Evolutionary conservation across 1,140 invertebrate species (phyloP).

Genomic region (Platyura marginata): DNA sequence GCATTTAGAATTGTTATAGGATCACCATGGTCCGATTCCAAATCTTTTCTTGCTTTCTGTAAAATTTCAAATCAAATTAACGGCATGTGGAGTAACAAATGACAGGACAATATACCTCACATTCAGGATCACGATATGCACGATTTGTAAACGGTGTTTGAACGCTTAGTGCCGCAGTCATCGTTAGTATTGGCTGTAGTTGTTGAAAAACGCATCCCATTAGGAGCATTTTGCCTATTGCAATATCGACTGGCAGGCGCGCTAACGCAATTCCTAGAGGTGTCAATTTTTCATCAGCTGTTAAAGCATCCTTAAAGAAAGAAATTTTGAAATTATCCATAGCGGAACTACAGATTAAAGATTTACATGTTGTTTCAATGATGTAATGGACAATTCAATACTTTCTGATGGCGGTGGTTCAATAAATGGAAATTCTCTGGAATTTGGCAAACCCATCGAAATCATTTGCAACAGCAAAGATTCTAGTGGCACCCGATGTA

Average conservation of each 20-base stretch:
- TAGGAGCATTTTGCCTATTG: conserved; percentile 91
- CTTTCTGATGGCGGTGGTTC: conserved; percentile 67
- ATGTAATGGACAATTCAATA: conserved; percentile 72
- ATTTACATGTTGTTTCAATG: conserved; percentile 72
- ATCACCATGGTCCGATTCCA: conserved; percentile 90
- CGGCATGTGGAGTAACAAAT: too few relatives aligned
- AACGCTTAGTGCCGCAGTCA: conserved; percentile 83
- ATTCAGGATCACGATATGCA: conserved; percentile 70
- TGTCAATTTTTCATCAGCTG: conserved; percentile 72
- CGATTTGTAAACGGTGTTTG: conserved; percentile 83
- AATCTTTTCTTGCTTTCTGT: conserved; percentile 52
- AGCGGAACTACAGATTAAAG: background rate
- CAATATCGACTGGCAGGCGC: conserved; percentile 83
- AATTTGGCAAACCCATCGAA: conserved; percentile 81
- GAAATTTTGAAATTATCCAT: background rate
- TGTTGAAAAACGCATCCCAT: conserved; percentile 80
- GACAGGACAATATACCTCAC: conserved; percentile 33
- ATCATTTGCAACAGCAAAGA: conserved; percentile 88
- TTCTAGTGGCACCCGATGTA: conserved; percentile 82
- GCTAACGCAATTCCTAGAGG: conserved; percentile 73
- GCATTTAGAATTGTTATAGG: conserved; percentile 79
- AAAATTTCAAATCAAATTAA: too few relatives aligned
- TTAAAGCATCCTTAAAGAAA: conserved; percentile 52
- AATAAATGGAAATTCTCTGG: conserved; percentile 86
- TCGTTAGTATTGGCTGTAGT: conserved; percentile 77